Evolutionary conservation across 2,113 vertebrate genomes (phyloP), one percentile per base, ranked within the genome.

Genomic region (Ammodytes marinus): DNA sequence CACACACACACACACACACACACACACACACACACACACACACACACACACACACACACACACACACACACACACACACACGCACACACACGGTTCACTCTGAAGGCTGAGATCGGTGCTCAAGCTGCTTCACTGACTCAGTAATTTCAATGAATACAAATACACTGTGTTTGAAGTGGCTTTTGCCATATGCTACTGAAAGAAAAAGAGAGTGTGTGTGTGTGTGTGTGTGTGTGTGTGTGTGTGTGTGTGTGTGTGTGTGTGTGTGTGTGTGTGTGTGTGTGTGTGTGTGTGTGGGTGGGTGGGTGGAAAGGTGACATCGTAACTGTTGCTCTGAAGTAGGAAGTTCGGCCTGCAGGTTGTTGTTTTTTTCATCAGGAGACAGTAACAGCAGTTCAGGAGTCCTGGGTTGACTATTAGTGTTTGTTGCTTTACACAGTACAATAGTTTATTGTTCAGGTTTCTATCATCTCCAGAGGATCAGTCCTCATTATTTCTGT

Each of bases 71-170:
- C 27, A 3, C 75, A 75, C 46, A 47, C 15, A 39, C 40, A 49
- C 27, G 12, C 67, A 17, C 27, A 3, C 75, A 75, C 46, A 47
- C 15, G 78, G 61, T 71, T 69, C 46, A 74, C 57, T 46, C 47
- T 82, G 73, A 84, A 58, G 61, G 52, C 79, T 54, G 65, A 69
- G 80, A 50, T 61, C 54, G 72, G 67, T 57, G 65, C 77, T 83
- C 80, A 74, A 12, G 65, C 71, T 60, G 65, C 72, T 77, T 69
- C 80, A 67, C 67, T 86, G 66, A 80, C 75, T 57, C 69, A 77
- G 69, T 82, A 49, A 81, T 72, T 79, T 72, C 42, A 72, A 68
- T 69, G 40, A 86, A 83, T 76, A 78, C 57, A 84, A 77, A 82
- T 54, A 69, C 52, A 43, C 69, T 73, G 14, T 73, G 60, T 27